Conservation (phyloP, 2,113 vertebrate genomes). For the Etheostoma spectabile region DNA sequence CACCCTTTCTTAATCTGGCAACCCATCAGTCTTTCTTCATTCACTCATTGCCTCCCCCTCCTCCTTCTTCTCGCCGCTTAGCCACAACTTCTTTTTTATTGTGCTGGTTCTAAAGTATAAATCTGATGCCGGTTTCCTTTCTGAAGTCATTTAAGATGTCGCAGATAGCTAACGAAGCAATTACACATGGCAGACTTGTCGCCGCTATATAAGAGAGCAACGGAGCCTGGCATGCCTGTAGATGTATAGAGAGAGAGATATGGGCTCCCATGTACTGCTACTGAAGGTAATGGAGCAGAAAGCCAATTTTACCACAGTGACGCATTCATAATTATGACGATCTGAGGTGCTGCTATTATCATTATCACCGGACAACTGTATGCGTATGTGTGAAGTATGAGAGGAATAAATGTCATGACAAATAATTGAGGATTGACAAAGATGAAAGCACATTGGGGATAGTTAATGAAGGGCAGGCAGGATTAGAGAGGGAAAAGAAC, state of each 20-base stretch:
- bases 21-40: slow-evolving; percentile 2
- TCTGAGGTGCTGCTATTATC: slow-evolving; percentile 66
- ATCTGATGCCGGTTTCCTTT: slow-evolving; percentile 45
- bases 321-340: slow-evolving; percentile 77
- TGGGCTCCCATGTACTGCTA: slow-evolving; percentile 53
- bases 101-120: slow-evolving; percentile 36
- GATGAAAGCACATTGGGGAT: background rate
- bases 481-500: background rate
- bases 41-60: background rate
- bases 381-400: slow-evolving; percentile 53
- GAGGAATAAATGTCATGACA: slow-evolving; percentile 30
- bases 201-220: slow-evolving; percentile 41
- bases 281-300: slow-evolving; percentile 78
- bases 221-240: slow-evolving; percentile 56
- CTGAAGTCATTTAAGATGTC: slow-evolving; percentile 66
- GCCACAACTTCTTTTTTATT: slow-evolving; percentile 28
- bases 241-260: slow-evolving; percentile 55
- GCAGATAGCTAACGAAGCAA: slow-evolving; percentile 71
- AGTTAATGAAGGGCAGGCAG: slow-evolving; percentile 1
- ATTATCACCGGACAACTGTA: slow-evolving; percentile 60
- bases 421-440: slow-evolving; percentile 6
- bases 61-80: slow-evolving; percentile 21
- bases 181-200: slow-evolving; percentile 67
- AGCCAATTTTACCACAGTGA: slow-evolving; percentile 72
- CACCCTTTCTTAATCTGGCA: slow-evolving; percentile 9